Evolutionary conservation across 2,797 vertebrate genomes (phyloP), one percentile per base, ranked within the genome.

Genomic region (Carduelis carduelis): DNA sequence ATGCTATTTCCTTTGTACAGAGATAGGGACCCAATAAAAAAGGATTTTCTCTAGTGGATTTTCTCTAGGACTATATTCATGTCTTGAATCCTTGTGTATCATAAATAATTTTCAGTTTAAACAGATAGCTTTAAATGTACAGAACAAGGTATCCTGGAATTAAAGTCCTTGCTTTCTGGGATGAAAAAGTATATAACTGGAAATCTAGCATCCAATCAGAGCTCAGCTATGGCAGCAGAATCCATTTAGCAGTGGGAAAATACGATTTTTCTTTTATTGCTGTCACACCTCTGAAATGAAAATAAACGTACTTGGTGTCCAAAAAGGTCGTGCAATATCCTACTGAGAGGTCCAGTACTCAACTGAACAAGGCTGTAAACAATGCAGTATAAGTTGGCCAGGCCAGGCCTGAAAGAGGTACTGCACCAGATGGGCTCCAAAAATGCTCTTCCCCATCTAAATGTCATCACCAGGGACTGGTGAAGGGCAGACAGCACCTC

Each of bases 1-100:
- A 44, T 22, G 3, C 12, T 81, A 24, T 57, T 89, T 71, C 9
- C 5, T 14, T 64, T 6, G 3, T 66, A 20, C 1, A 2, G 46
- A 59, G n/a, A 50, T n/a, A 0, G 1, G 6, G 18, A 55, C 30
- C 15, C 0, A 2, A 18, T 32, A 30, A 76, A 53, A 44, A 72
- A 80, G 16, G 12, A 61, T 86, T 81, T 95, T 82, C 28, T 65
- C n/a, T 53, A 21, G 8, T 76, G 23, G 37, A 43, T 43, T 43
- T 43, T 43, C 18, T 7, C 14, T 88, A 56, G 35, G 39, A 69
- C 61, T 81, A 35, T 39, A 32, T 32, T 28, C 9, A 35, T 19
- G 49, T 75, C 55, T 69, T 35, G 34, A 76, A 60, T 66, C 24
- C 22, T 75, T 75, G 4, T 64, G 9, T 53, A 8, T 60, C 50